Evolutionary conservation across 1,140 invertebrate species (phyloP), one percentile per base, ranked within the genome.

Genomic region (Anoplolepis gracilipes): DNA sequence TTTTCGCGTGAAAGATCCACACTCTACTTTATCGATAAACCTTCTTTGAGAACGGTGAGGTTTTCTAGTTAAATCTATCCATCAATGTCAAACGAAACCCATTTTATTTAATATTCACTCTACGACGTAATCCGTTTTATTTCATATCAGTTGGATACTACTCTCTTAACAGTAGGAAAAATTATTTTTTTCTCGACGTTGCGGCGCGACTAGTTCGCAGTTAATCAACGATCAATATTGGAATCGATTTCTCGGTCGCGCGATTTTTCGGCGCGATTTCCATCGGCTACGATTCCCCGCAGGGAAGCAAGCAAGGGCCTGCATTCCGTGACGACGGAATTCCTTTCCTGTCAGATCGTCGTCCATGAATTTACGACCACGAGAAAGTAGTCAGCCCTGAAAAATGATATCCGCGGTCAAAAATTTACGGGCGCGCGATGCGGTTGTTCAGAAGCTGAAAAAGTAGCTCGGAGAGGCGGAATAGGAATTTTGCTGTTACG

Each of bases 11-110:
- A 78, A n/a, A 67, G 62, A 36, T 67, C 30, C 75, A 36, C 69
- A 81, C 75, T 85, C 78, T 77, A 90, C 84, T 79, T 77, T 69
- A 61, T 79, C 73, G 49, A 57, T 73, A 76, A 90, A 87, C 85
- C 88, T 87, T 79, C 65, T 87, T 73, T 59, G 87, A 42, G 6
- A n/a, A 25, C 46, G 42, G 72, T 85, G 46, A 81, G 75, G 22
- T 61, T 81, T 76, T 90, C 85, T 61, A 85, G 49, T 75, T 77
- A 70, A 53, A 64, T 84, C 88, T 90, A 90, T 90, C 86, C 88
- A 88, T 90, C 88, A 90, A 84, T 65, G 86, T 88, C 89, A 39
- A 49, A 13, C 46, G 77, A 49, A 72, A 87, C 75, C 67, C 84
- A 84, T 85, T 88, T 85, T 88, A 81, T 73, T 72, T 88, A 65